phyloP scores from a whole-genome alignment of 2,888 invertebrate genomes.

The Tetrapedia diversipes region DNA sequence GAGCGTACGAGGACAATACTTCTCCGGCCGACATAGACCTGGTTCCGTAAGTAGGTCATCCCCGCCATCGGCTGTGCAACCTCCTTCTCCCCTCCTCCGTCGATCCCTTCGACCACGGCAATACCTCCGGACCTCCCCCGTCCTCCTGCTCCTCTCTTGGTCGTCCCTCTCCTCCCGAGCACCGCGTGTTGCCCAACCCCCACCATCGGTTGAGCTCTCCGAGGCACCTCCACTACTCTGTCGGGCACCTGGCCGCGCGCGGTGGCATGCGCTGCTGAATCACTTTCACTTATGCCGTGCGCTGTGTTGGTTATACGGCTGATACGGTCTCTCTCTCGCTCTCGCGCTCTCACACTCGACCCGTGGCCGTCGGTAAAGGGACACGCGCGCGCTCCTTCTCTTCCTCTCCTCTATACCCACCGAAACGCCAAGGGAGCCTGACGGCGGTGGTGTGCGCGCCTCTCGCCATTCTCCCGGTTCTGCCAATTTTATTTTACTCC shows the following conservation, averaged over 20 bases:
- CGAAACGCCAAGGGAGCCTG: conserved; percentile 68
- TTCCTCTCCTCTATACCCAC: conserved; percentile 67
- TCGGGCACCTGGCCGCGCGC: conserved; percentile 78
- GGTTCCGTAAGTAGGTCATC: conserved; percentile 96
- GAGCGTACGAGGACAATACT: conserved; percentile 78
- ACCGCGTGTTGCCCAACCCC: conserved; percentile 58
- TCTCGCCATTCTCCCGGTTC: conserved; percentile 68
- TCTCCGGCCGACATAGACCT: conserved; percentile 90
- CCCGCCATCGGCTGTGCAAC: conserved; percentile 73
- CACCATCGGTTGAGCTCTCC: conserved; percentile 79
- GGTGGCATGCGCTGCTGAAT: conserved; percentile 80
- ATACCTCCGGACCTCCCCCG: conserved; percentile 49
- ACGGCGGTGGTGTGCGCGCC: conserved; percentile 61
- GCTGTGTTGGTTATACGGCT: conserved; percentile 74
- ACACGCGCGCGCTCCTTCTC: conserved; percentile 67
- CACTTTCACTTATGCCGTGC: conserved; percentile 82
- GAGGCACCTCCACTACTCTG: conserved; percentile 68
- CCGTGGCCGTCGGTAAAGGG: conserved; percentile 72
- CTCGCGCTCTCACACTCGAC: conserved; percentile 52
- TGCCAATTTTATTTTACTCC: conserved; percentile 64
- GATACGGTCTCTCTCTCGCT: conserved; percentile 43
- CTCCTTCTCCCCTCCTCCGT: conserved; percentile 62
- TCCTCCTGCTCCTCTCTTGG: conserved; percentile 31
- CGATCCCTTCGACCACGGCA: conserved; percentile 61
- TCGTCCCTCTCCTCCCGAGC: conserved; percentile 51